A percentile compares a stretch with the other conserved stretches of the same genome.
These are phyloP conservation scores for Lycocerus yunnanus DNA, from an alignment of 2,888 invertebrate genomes.

Conservation along the genomic window DNA sequence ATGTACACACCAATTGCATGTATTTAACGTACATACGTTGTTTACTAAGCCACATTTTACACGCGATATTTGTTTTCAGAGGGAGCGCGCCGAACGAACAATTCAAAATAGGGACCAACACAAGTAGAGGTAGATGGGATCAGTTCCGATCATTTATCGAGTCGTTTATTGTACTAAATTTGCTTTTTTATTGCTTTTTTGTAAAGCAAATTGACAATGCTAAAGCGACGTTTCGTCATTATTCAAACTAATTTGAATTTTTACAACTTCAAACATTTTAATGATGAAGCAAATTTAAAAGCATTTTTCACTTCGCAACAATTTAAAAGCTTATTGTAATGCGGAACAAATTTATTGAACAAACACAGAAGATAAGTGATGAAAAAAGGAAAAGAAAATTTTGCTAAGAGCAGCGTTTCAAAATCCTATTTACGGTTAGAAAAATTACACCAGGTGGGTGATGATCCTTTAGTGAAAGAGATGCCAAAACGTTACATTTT, in stretches of 20 bases:
- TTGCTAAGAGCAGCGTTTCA: background rate
- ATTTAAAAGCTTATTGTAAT: background rate
- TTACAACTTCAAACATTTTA: conserved; percentile 4
- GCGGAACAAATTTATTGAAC: background rate
- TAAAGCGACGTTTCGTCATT: background rate
- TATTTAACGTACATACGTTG: conserved; percentile 44
- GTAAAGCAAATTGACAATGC: background rate
- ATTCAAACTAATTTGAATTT: conserved; percentile 8
- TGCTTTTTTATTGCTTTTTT: conserved; percentile 23
- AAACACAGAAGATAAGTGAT: background rate
- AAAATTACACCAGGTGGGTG: background rate
- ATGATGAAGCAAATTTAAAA: background rate
- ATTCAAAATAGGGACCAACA: conserved; percentile 29
- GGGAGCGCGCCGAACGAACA: conserved; percentile 38
- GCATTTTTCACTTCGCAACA: background rate
- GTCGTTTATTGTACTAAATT: conserved; percentile 28
- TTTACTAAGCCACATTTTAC: conserved; percentile 49
- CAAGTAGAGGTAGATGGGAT: conserved; percentile 39
- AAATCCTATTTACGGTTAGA: background rate
- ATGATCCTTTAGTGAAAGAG: background rate
- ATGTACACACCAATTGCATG: conserved; percentile 45
- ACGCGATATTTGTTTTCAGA: conserved; percentile 49
- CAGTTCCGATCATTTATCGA: conserved; percentile 41
- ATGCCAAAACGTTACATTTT: background rate
- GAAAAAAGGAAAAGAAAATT: background rate